Evolutionary conservation across 2,888 invertebrate species (phyloP).

Genomic region (Chrysina gloriosa): DNA sequence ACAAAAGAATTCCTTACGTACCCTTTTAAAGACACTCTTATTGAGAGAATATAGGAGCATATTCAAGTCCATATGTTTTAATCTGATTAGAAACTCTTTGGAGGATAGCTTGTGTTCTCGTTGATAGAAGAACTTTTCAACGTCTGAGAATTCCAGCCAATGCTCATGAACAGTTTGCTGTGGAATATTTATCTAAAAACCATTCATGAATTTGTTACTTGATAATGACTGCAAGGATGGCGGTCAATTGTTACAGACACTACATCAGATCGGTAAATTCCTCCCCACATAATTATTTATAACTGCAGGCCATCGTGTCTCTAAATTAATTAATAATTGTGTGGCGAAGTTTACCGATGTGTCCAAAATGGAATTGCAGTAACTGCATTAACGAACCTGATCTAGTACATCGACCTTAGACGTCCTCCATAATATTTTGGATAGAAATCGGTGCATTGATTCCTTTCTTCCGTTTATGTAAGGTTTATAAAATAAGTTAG

Average conservation of each 20-base stretch:
- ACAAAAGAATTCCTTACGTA: slow-evolving; percentile 49
- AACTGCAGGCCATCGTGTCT: too few relatives aligned
- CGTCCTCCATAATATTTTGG: slow-evolving; percentile 76
- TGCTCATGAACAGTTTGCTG: slow-evolving; percentile 71
- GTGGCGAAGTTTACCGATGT: too few relatives aligned
- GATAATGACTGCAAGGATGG: too few relatives aligned
- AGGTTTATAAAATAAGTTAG: slow-evolving; percentile 66
- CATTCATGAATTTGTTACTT: too few relatives aligned
- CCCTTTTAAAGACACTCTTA: slow-evolving; percentile 62
- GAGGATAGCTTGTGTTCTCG: slow-evolving; percentile 69
- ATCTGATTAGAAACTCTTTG: slow-evolving; percentile 65
- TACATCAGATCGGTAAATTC: too few relatives aligned
- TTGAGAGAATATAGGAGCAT: slow-evolving; percentile 66
- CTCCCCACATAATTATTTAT: too few relatives aligned
- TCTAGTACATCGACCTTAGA: slow-evolving; percentile 74
- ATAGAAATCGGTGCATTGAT: slow-evolving; percentile 68
- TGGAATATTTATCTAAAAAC: slow-evolving; percentile 73
- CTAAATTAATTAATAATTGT: too few relatives aligned
- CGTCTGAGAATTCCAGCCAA: slow-evolving; percentile 74
- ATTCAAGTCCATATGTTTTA: slow-evolving; percentile 64
- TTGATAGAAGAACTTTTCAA: slow-evolving; percentile 81
- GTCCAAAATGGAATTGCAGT: not conserved
- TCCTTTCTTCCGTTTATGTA: slow-evolving; percentile 65
- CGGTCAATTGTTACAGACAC: too few relatives aligned
- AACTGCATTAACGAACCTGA: slow-evolving; percentile 63